Percentiles rank a stretch among this genome's conserved stretches.
Conservation (phyloP, 2,888 invertebrate species). For the Eudemis profundana region DNA sequence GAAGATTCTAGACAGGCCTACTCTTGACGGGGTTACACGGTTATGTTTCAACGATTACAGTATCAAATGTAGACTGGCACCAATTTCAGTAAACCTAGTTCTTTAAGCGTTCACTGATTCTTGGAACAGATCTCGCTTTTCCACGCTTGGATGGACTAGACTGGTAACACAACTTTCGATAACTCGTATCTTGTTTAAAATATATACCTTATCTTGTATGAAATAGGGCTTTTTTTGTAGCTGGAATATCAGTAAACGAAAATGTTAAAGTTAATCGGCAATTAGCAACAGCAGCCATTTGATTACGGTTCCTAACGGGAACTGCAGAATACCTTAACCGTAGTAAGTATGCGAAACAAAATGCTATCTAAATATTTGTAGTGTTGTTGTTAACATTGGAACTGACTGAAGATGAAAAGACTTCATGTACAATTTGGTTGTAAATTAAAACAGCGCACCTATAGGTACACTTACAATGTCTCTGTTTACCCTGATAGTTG, state of each 20-base stretch:
- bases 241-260: not conserved
- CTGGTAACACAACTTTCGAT: not conserved
- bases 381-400: too few species aligned
- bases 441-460: too few species aligned
- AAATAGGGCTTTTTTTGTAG: constrained; percentile 1
- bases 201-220: not conserved
- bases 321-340: constrained; percentile 7
- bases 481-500: too few species aligned
- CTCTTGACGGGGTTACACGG: too few species aligned
- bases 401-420: too few species aligned
- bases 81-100: constrained; percentile 24
- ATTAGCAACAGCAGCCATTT: constrained; percentile 28
- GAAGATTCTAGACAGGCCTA: too few species aligned
- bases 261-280: not conserved
- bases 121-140: constrained; percentile 31
- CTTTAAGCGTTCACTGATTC: constrained; percentile 1
- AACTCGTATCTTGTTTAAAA: not conserved
- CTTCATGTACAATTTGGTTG: too few species aligned
- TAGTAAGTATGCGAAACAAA: constrained; percentile 1
- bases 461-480: too few species aligned
- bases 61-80: constrained; percentile 10
- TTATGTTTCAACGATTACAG: not conserved
- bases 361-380: not conserved
- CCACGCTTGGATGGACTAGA: constrained; percentile 29
- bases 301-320: constrained; percentile 32